Evolutionary conservation across 2,888 invertebrate genomes (phyloP).

Genomic region (Xanthorhoe designata): DNA sequence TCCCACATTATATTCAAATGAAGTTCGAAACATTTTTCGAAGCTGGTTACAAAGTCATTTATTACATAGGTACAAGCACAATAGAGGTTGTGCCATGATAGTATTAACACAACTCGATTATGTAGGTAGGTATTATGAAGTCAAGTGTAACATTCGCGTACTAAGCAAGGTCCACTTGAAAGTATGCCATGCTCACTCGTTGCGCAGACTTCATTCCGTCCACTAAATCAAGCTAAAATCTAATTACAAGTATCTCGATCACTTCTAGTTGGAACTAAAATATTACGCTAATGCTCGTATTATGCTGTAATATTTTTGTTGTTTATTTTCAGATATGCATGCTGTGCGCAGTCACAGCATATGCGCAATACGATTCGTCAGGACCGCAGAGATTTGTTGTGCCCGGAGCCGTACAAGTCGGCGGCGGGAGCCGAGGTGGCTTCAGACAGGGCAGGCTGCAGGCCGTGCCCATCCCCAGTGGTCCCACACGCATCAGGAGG

Average conservation of each 20-base stretch:
- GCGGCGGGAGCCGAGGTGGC: constrained; percentile 68
- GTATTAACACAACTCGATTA: constrained; percentile 48
- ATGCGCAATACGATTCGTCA: constrained; percentile 83
- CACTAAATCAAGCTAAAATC: constrained; percentile 45
- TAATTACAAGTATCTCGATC: constrained; percentile 1
- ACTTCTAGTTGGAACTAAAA: background rate
- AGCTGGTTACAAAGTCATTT: constrained; percentile 24
- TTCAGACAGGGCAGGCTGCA: constrained; percentile 76
- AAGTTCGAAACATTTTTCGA: constrained; percentile 7
- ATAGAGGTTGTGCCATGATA: constrained; percentile 52
- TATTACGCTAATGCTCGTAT: background rate
- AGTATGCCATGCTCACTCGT: constrained; percentile 63
- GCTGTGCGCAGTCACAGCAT: constrained; percentile 81
- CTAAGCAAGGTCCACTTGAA: constrained; percentile 66
- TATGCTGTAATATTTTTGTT: constrained; percentile 5
- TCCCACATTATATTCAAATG: constrained; percentile 16
- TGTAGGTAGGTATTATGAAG: constrained; percentile 41
- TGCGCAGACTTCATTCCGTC: constrained; percentile 58
- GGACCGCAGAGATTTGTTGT: constrained; percentile 88
- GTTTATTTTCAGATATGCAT: constrained; percentile 76
- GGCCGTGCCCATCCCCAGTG: constrained; percentile 58
- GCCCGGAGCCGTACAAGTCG: constrained; percentile 86
- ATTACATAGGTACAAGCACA: constrained; percentile 42
- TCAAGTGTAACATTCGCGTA: constrained; percentile 34
- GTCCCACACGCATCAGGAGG: constrained; percentile 67